Conservation (phyloP, 2,113 vertebrate species). For the Ammodytes dubius region DNA sequence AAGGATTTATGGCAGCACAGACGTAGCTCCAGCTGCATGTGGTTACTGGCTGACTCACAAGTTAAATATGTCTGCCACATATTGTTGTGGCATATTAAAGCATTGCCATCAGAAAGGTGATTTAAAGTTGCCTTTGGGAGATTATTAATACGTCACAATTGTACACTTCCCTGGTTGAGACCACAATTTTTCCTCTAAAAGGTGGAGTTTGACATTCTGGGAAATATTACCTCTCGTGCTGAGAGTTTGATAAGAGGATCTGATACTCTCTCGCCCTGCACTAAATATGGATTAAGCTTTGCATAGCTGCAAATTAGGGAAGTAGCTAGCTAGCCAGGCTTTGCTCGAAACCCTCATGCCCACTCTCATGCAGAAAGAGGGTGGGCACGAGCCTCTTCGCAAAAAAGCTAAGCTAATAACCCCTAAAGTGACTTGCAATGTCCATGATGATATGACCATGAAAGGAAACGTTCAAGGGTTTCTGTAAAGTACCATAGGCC, state of each 20-base stretch:
- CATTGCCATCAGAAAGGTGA: neutral
- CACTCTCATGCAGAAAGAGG: too few relatives aligned
- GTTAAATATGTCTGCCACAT: neutral
- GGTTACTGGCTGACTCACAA: slow-evolving; percentile 2
- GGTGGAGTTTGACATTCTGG: neutral
- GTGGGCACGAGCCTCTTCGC: too few relatives aligned
- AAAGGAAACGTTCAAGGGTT: neutral
- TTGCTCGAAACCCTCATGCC: too few relatives aligned
- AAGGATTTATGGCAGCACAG: neutral
- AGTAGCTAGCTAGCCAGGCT: too few relatives aligned
- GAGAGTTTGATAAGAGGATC: neutral
- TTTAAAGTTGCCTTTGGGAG: neutral
- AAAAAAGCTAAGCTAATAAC: too few relatives aligned
- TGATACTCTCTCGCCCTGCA: neutral
- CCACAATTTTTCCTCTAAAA: neutral
- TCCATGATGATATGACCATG: neutral
- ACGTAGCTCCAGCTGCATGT: neutral
- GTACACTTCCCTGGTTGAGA: neutral
- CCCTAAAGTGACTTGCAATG: too few relatives aligned
- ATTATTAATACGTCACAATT: neutral
- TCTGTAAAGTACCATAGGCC: neutral
- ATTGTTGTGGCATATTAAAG: neutral
- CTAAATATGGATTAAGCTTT: neutral
- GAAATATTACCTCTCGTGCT: neutral
- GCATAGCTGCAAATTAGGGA: too few relatives aligned